These are phyloP conservation scores for Alauda arvensis DNA, from an alignment of 2,797 vertebrate species.

Conservation along the genomic window DNA sequence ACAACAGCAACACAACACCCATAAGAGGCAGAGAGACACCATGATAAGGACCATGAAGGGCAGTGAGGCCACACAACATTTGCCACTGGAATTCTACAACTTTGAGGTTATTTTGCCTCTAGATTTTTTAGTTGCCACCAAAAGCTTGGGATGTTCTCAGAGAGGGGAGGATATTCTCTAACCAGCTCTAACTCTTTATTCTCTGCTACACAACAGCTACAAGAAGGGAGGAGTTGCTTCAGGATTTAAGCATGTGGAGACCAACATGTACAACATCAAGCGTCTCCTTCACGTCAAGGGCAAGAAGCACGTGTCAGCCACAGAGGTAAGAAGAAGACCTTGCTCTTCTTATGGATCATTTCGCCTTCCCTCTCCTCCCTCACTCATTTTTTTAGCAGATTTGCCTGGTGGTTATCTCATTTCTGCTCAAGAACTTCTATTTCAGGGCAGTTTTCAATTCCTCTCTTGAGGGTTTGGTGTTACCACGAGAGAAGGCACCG, in stretches of 20 bases:
- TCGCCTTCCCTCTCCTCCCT: not conserved
- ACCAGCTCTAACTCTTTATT: not conserved
- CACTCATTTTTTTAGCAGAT: not conserved
- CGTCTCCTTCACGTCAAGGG: constrained; percentile 88
- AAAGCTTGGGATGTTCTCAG: not conserved
- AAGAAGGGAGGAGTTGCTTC: constrained; percentile 90
- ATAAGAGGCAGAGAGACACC: not conserved
- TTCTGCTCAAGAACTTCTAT: not conserved
- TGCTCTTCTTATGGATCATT: not conserved
- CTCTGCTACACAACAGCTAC: constrained; percentile 72
- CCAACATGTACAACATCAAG: constrained; percentile 84
- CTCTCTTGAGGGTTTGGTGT: not conserved
- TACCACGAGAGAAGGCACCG: not conserved
- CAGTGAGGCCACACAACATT: not conserved
- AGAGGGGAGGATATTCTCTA: not conserved
- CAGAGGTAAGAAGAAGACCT: constrained; percentile 73
- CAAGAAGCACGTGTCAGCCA: constrained; percentile 82
- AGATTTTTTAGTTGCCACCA: not conserved
- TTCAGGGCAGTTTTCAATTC: not conserved
- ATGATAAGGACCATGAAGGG: not conserved
- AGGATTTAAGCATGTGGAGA: constrained; percentile 86
- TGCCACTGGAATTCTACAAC: not conserved
- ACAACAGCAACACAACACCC: not conserved
- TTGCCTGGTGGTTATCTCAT: not conserved
- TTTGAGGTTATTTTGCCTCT: not conserved